phyloP scores from a whole-genome alignment of 2,113 vertebrate species.

The Hippoglossus stenolepis region DNA sequence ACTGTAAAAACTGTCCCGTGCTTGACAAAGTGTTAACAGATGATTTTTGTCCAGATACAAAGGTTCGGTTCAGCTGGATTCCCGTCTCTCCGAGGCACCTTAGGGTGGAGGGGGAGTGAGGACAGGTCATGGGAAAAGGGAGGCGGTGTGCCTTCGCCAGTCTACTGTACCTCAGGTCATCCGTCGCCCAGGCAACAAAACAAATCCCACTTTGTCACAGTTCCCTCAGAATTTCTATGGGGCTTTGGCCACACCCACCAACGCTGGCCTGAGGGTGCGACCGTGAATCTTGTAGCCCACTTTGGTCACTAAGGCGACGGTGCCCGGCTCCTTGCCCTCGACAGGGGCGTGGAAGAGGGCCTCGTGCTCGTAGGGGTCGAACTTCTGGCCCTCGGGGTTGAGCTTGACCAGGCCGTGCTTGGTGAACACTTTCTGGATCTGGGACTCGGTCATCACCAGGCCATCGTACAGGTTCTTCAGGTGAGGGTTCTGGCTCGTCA shows the following conservation, averaged over 20 bases:
- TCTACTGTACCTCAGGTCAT: slow-evolving; percentile 32
- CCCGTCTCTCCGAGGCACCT: slow-evolving; percentile 34
- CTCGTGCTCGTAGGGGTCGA: slow-evolving; percentile 96
- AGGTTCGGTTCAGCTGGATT: slow-evolving; percentile 33
- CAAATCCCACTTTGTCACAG: slow-evolving; percentile 12
- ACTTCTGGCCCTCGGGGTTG: slow-evolving; percentile 91
- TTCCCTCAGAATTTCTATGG: slow-evolving; percentile 71
- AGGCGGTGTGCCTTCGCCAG: slow-evolving; percentile 14
- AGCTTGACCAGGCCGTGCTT: slow-evolving; percentile 93
- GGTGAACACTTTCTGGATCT: slow-evolving; percentile 96
- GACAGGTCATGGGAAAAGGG: slow-evolving; percentile 9
- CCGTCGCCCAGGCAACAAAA: slow-evolving; percentile 36
- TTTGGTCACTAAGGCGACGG: slow-evolving; percentile 91
- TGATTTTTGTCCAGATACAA: slow-evolving; percentile 30
- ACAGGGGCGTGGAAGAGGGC: slow-evolving; percentile 90
- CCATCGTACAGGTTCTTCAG: slow-evolving; percentile 96
- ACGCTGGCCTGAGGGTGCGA: slow-evolving; percentile 93
- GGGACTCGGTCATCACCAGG: slow-evolving; percentile 92
- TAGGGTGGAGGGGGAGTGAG: background rate
- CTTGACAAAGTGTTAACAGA: slow-evolving; percentile 10
- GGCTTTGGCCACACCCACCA: slow-evolving; percentile 94
- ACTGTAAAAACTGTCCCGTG: background rate
- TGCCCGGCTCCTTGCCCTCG: slow-evolving; percentile 92
- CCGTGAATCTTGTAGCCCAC: slow-evolving; percentile 96
- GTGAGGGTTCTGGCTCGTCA: slow-evolving; percentile 90